These are phyloP conservation scores for Psylliodes chrysocephalus DNA, from an alignment of 2,888 invertebrate genomes.

Conservation along the genomic window DNA sequence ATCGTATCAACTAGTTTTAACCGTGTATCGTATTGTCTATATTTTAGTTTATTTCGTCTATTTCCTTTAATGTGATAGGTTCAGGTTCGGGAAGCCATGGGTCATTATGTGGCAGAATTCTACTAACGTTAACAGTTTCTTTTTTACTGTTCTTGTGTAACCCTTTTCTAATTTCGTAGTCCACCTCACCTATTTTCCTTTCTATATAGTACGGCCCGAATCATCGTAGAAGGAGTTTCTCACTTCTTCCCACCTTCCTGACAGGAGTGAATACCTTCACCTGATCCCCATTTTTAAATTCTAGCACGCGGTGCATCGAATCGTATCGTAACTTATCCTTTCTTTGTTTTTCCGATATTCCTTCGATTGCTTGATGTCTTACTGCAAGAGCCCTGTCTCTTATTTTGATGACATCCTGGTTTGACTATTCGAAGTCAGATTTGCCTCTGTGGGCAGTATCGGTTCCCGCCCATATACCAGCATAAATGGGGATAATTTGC, in stretches of 20 bases:
- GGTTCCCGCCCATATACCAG: conserved; percentile 19
- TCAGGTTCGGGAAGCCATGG: neutral
- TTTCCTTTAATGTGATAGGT: neutral
- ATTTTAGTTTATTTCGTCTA: neutral
- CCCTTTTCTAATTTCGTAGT: neutral
- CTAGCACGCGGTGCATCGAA: neutral
- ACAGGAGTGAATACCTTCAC: too few species aligned
- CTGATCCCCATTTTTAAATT: too few species aligned
- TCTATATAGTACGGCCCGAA: conserved; percentile 30
- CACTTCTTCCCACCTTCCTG: too few species aligned
- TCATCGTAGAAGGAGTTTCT: too few species aligned
- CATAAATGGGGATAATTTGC: conserved; percentile 18
- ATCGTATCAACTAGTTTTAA: too few species aligned
- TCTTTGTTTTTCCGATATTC: conserved; percentile 1
- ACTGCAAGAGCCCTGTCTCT: conserved; percentile 25
- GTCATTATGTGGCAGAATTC: neutral
- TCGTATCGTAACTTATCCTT: neutral
- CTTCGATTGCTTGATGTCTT: conserved; percentile 4
- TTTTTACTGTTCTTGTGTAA: neutral
- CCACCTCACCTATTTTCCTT: conserved; percentile 15
- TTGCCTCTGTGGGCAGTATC: conserved; percentile 23
- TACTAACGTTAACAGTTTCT: neutral
- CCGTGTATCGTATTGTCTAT: too few species aligned
- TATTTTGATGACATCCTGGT: neutral
- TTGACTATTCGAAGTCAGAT: neutral